Evolutionary conservation across 2,113 vertebrate species (phyloP), one percentile per base, ranked within the genome.

Genomic region (Rhinichthys klamathensis): DNA sequence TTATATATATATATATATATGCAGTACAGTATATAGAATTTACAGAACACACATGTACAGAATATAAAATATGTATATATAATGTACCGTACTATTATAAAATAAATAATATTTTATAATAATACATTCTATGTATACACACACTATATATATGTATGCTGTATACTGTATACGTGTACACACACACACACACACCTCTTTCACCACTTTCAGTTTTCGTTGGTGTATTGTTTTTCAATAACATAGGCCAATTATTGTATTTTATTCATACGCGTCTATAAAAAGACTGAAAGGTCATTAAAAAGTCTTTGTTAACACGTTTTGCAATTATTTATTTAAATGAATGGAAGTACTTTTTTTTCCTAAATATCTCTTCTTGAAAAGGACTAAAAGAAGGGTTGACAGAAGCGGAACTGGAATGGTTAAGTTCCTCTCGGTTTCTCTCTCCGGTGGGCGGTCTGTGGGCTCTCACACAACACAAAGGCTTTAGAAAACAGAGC

Each of bases 401-500:
- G 35, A 2, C 0, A 8, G 30, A 21, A 11, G 2, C 67, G 4
- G 16, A 67, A 0, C 1, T 0, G 3, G 15, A 67, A 32, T 8
- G 5, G 25, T 3, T 12, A 11, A 65, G 27, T 32, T 67, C 9
- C 38, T 10, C 10, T 35, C 67, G 32, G 27, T 32, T 67, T 8
- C 38, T 10, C 10, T 35, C 67, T 11, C 30, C 9, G 21, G 65
- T 35, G 65, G 16, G 30, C 65, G 30, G 30, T 23, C 69, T 0
- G 9, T 72, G 35, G 18, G 35, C 35, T n/a, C 67, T 41, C 3
- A 4, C 32, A 90, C 21, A 90, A 38, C 90, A 83, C 70, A 70
- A 85, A 46, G 85, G 82, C 51, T 87, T 90, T 85, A 85, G 88
- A 92, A 93, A 91, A 90, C 86, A 88, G 87, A 79, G 84, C 80